Base-by-base conservation (phyloP, 2,888 invertebrate genomes). In the Euplexia lucipara region DNA sequence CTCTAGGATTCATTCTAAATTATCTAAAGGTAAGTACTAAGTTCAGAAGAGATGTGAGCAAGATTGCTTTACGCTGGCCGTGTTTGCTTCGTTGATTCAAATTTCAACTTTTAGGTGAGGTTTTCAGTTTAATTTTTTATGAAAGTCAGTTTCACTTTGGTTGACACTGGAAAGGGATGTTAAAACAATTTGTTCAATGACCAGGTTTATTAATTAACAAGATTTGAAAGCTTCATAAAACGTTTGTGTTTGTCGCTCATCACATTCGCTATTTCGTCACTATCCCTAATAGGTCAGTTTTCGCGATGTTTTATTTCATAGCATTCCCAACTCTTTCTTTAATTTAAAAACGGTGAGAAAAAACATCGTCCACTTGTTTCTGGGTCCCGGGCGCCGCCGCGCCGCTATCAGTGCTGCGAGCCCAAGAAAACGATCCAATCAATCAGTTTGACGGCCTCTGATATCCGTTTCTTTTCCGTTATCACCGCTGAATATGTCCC, bases 371-470 rank as follows among this genome's bases (percentile, higher is more conserved):
- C 63, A 61, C 39, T 0, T 6, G 3, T 49, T 77, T 49, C 4
- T 77, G 35, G 1, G 34, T 79, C 41, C 22, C 18, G 48, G 78
- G 34, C 51, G 9, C 53, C 57, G 81, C 66, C 81, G 34, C 51
- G 9, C 53, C 57, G 81, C 66, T 79, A 79, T 79, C 79, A 73
- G 61, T 65, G 68, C 64, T 66, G 48, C 61, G 73, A 58, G 52
- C 69, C 69, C 68, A 66, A 79, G 70, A 71, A 83, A 83, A 80
- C 75, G 83, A 81, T 70, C 66, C 83, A 71, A 83, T 83, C 83
- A 79, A 83, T 82, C 83, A 83, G 83, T 64, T 60, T 68, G 82
- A 81, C 79, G 77, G 77, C 70, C 57, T 41, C 64, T 75, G 82
- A 73, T 79, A 75, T 68, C 68, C 75, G 79, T 68, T 77, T 59